These are phyloP conservation scores for Catharus bicknelli DNA, from an alignment of 2,113 vertebrate genomes.

Conservation along the genomic window DNA sequence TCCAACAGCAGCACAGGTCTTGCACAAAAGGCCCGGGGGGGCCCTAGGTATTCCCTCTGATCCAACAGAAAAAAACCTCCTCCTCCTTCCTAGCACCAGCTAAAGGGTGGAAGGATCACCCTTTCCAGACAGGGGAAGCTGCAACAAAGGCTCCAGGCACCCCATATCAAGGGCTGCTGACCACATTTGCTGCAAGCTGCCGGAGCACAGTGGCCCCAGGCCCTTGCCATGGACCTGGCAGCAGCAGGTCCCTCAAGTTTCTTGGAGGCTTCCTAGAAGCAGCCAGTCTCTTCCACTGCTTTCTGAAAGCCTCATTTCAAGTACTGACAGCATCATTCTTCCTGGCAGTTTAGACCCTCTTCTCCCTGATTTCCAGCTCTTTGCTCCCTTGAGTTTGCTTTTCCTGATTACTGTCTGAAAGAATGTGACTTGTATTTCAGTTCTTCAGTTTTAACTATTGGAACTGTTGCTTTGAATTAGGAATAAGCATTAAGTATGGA, in stretches of 20 bases:
- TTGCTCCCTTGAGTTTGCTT: background rate
- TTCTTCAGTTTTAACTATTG: background rate
- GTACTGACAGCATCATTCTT: rapidly evolving
- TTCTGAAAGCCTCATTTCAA: background rate
- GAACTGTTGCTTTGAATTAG: background rate
- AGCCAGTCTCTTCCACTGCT: rapidly evolving
- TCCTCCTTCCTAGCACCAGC: background rate
- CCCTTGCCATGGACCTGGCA: background rate
- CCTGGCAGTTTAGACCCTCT: background rate
- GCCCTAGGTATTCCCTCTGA: background rate
- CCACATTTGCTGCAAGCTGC: rapidly evolving
- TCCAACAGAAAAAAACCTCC: background rate
- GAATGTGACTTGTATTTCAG: background rate
- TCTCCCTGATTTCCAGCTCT: background rate
- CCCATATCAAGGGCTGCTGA: background rate
- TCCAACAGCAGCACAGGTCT: background rate
- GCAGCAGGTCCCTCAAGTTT: background rate
- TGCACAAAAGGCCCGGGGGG: background rate
- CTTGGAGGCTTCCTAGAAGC: background rate
- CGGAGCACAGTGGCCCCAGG: background rate
- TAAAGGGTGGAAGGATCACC: rapidly evolving
- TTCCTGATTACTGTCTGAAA: background rate
- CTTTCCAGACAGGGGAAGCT: too few species aligned
- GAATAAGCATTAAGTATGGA: background rate
- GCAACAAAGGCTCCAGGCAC: background rate